Evolutionary conservation across 2,888 invertebrate genomes (phyloP).

Genomic region (Acanthococcus lagerstroemiae): DNA sequence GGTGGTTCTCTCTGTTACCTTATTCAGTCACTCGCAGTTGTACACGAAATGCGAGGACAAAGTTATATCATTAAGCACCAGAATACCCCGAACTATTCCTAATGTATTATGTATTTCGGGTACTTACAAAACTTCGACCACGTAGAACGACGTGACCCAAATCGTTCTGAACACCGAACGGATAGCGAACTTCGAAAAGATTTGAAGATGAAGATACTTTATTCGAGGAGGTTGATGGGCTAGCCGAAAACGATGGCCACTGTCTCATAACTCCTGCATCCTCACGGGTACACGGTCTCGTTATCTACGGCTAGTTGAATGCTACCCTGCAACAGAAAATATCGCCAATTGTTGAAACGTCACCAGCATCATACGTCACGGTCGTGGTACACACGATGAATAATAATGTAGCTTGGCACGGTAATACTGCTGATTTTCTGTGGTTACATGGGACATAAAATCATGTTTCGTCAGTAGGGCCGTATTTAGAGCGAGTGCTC

Average conservation of each 20-base stretch:
- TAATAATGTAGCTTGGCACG: too few species aligned
- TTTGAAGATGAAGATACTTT: slow-evolving; percentile 17
- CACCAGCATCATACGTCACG: too few species aligned
- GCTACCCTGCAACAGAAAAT: slow-evolving; percentile 13
- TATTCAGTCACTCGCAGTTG: too few species aligned
- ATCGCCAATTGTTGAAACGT: too few species aligned
- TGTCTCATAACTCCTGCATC: slow-evolving; percentile 39
- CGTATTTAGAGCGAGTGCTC: too few species aligned
- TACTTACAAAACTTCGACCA: slow-evolving; percentile 23
- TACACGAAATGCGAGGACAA: too few species aligned
- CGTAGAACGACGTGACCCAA: slow-evolving; percentile 42
- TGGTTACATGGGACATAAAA: too few species aligned
- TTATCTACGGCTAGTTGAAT: slow-evolving; percentile 13
- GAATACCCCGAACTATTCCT: too few species aligned
- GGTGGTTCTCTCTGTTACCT: not conserved
- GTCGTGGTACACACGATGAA: too few species aligned
- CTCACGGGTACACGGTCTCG: slow-evolving; percentile 33
- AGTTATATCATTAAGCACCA: too few species aligned
- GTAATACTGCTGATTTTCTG: too few species aligned
- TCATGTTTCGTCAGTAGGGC: too few species aligned
- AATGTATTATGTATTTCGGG: not conserved
- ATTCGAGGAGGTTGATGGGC: slow-evolving; percentile 16
- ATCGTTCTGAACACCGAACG: slow-evolving; percentile 43
- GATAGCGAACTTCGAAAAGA: slow-evolving; percentile 40
- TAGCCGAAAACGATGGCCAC: slow-evolving; percentile 33